Percentiles rank a stretch among this genome's conserved stretches.
These are phyloP conservation scores for Chiridota heheva DNA, from an alignment of 35 echinoderm and acorn worm species.

Conservation along the genomic window DNA sequence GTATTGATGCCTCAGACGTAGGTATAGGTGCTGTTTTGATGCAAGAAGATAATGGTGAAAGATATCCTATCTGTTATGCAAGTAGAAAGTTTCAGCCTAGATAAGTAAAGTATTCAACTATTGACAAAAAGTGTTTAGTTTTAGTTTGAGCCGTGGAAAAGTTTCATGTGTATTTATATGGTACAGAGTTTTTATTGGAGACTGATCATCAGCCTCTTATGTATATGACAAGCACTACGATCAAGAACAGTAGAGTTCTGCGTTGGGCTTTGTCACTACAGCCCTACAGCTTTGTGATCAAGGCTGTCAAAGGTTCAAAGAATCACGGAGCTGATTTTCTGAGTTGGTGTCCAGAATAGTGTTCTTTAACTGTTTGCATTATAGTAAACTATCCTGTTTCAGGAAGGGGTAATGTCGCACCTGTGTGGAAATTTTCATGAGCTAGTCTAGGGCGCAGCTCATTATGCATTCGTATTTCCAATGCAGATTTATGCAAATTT, in stretches of 20 bases:
- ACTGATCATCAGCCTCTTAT: conserved; percentile 54
- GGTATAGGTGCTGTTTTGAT: conserved; percentile 3
- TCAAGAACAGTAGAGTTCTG: not conserved
- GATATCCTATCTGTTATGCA: conserved; percentile 15
- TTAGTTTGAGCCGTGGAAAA: conserved; percentile 26
- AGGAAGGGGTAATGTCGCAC: no score
- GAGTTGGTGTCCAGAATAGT: conserved; percentile 24
- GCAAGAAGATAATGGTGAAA: conserved; percentile 1
- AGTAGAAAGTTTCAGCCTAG: conserved; percentile 9
- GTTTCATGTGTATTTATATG: conserved; percentile 34
- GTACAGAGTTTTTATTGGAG: conserved; percentile 23
- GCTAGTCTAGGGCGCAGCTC: no score
- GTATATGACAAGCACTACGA: conserved; percentile 12
- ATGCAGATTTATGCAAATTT: no score
- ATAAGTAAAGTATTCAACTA: not conserved
- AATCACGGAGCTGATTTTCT: conserved; percentile 58
- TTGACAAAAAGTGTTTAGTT: conserved; percentile 33
- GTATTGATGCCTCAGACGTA: conserved; percentile 12
- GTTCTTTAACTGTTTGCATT: no score
- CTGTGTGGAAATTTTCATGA: no score
- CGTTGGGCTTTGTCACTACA: conserved; percentile 42
- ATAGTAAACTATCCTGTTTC: no score
- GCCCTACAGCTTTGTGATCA: not conserved
- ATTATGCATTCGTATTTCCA: no score
- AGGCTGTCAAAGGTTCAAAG: conserved; percentile 21